Conservation (phyloP, 1,140 invertebrate species). For the Hycleus phaleratus region DNA sequence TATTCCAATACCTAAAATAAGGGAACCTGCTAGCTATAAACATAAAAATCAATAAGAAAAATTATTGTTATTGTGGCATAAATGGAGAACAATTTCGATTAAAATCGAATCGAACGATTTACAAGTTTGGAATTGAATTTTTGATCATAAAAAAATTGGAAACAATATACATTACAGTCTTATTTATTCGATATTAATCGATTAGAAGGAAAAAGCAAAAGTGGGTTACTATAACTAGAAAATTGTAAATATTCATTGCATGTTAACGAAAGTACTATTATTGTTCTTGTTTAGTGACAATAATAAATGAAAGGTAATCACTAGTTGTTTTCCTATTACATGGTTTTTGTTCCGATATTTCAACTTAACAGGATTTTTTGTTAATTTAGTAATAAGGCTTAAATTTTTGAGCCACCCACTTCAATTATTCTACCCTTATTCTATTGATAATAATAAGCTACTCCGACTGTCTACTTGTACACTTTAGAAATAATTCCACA, state of each 20-base stretch:
- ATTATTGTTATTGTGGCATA: background rate
- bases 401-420: background rate
- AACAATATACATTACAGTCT: conserved; percentile 1
- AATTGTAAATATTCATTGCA: too few species aligned
- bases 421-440: background rate
- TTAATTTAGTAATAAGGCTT: too few species aligned
- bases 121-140: background rate
- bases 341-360: too few species aligned
- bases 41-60: conserved; percentile 15
- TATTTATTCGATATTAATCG: background rate
- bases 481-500: background rate
- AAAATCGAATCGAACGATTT: background rate
- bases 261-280: background rate
- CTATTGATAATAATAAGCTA: too few species aligned
- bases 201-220: too few species aligned
- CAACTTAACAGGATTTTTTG: too few species aligned
- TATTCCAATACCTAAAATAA: conserved; percentile 64
- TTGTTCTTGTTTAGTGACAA: background rate
- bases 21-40: conserved; percentile 64
- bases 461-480: background rate
- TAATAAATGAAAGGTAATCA: background rate
- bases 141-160: too few species aligned
- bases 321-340: too few species aligned
- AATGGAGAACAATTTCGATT: conserved; percentile 1
- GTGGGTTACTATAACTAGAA: too few species aligned